These are phyloP conservation scores for Perca schrenkii DNA, from an alignment of 2,113 vertebrate species.

Conservation along the genomic window DNA sequence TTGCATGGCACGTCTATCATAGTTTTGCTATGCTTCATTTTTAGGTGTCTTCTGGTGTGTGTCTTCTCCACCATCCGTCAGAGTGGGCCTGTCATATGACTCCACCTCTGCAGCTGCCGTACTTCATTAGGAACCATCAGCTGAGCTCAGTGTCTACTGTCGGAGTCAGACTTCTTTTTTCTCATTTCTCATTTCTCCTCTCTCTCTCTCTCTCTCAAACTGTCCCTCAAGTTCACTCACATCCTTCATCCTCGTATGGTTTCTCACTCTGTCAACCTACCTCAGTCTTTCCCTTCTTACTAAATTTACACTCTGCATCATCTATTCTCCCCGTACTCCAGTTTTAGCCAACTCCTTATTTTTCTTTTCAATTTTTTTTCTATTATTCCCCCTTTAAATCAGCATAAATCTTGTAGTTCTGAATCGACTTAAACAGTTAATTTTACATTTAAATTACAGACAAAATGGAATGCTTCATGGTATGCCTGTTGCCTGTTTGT, in stretches of 20 bases:
- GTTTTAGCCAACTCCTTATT: background rate
- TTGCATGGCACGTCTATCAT: slow-evolving; percentile 40
- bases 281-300: slow-evolving; percentile 33
- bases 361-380: background rate
- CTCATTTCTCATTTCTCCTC: slow-evolving; percentile 36
- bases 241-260: slow-evolving; percentile 51
- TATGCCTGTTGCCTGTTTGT: background rate
- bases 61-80: slow-evolving; percentile 56
- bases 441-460: background rate
- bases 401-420: background rate
- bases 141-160: slow-evolving; percentile 69
- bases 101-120: slow-evolving; percentile 78
- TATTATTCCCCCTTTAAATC: background rate
- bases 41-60: slow-evolving; percentile 38
- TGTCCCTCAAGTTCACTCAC: slow-evolving; percentile 62
- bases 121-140: slow-evolving; percentile 80
- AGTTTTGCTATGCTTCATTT: slow-evolving; percentile 50
- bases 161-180: slow-evolving; percentile 68
- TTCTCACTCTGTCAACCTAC: slow-evolving; percentile 65
- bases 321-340: background rate
- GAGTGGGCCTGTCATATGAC: slow-evolving; percentile 65
- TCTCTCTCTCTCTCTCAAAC: slow-evolving; percentile 22
- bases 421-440: background rate
- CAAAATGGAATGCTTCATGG: background rate
- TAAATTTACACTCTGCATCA: slow-evolving; percentile 12